phyloP scores from a whole-genome alignment of 2,113 vertebrate species.

The Poeciliopsis turrubarensis region DNA sequence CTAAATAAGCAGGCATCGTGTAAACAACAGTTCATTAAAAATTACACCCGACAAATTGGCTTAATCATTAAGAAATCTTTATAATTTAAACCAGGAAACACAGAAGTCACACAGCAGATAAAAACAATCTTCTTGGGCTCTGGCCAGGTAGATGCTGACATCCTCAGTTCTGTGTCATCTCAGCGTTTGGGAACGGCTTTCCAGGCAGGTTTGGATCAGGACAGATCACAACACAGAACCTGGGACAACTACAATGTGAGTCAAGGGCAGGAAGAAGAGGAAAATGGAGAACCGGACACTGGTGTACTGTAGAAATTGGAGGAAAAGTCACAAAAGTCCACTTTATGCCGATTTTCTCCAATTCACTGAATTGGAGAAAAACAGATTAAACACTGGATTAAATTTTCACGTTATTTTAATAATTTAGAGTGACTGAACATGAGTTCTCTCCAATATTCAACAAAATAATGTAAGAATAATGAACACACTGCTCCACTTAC shows the following conservation, averaged over 20 bases:
- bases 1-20: no score
- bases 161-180: not conserved
- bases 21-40: not conserved
- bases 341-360: not conserved
- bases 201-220: not conserved
- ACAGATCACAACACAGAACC: not conserved
- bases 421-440: no score
- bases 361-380: no score
- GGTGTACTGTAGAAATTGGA: not conserved
- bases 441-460: no score
- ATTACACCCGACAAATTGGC: not conserved
- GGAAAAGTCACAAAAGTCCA: not conserved
- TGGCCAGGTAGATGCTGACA: not conserved
- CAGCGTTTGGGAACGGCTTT: not conserved
- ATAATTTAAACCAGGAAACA: not conserved
- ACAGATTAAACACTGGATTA: no score
- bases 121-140: not conserved
- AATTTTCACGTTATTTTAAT: no score
- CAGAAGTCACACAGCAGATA: not conserved
- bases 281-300: not conserved
- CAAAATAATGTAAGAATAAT: not conserved
- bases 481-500: not conserved
- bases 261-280: not conserved
- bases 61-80: not conserved
- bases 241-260: not conserved